Evolutionary conservation across 2,797 vertebrate genomes (phyloP).

Genomic region (Chaunax sp.): DNA sequence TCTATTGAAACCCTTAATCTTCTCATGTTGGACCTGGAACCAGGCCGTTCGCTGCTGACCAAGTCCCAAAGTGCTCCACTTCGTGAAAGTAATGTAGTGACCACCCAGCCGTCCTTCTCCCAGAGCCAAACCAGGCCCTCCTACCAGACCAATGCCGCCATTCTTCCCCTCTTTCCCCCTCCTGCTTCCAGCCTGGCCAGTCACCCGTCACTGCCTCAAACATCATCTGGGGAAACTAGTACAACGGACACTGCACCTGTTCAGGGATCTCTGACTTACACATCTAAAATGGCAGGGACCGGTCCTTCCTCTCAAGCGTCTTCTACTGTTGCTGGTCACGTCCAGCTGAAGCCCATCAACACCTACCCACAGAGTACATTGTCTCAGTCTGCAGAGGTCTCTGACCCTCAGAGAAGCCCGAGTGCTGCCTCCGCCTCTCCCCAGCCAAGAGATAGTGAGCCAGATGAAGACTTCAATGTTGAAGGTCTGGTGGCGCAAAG

Average conservation of each 20-base stretch:
- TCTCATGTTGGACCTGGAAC: constrained; percentile 94
- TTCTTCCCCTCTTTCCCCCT: constrained; percentile 62
- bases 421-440: constrained; percentile 72
- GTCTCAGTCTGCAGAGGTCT: constrained; percentile 63
- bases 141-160: constrained; percentile 65
- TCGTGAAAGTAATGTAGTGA: constrained; percentile 81
- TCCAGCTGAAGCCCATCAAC: constrained; percentile 77
- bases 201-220: constrained; percentile 51
- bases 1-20: constrained; percentile 96
- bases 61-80: constrained; percentile 90
- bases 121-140: constrained; percentile 79
- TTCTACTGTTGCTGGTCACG: constrained; percentile 44
- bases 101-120: constrained; percentile 86
- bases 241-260: constrained; percentile 64
- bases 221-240: constrained; percentile 64
- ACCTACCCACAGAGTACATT: constrained; percentile 69
- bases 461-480: constrained; percentile 89
- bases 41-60: constrained; percentile 75
- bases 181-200: constrained; percentile 31
- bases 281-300: constrained; percentile 33
- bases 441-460: constrained; percentile 81
- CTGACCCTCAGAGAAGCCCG: constrained; percentile 59
- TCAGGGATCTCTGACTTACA: constrained; percentile 65
- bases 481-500: constrained; percentile 97
- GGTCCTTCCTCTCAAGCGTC: constrained; percentile 45